Evolutionary conservation across 2,888 invertebrate genomes (phyloP).

Genomic region (Dorcus hopei): DNA sequence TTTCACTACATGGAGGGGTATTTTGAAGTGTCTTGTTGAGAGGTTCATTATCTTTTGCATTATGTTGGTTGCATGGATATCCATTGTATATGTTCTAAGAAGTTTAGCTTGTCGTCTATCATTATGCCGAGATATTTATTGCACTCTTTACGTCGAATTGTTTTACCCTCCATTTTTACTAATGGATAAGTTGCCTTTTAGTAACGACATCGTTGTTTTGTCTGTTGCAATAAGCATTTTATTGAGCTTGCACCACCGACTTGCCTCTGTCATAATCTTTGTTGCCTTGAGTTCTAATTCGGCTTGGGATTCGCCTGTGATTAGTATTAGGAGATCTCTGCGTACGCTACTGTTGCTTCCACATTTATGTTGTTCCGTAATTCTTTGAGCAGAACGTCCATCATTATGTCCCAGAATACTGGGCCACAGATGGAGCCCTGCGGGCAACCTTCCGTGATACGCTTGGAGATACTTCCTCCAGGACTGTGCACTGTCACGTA

Average conservation of each 20-base stretch:
- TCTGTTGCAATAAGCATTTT: neutral
- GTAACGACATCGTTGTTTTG: constrained; percentile 2
- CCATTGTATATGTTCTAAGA: neutral
- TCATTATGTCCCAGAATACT: constrained; percentile 4
- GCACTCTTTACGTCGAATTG: neutral
- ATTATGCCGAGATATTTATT: constrained; percentile 2
- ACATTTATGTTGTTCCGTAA: neutral
- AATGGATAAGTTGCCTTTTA: neutral
- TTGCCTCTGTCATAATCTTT: neutral
- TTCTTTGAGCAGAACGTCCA: neutral
- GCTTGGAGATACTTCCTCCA: neutral
- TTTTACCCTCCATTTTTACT: neutral
- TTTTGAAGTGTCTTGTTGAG: neutral
- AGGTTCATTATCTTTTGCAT: constrained; percentile 1
- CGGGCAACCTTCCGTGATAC: constrained; percentile 7
- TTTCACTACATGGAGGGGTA: neutral
- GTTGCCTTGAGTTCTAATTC: neutral
- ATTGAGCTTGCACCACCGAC: neutral
- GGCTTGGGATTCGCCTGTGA: neutral
- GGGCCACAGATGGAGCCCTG: constrained; percentile 14
- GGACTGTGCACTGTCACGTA: neutral
- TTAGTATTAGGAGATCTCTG: constrained; percentile 7
- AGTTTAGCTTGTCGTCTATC: neutral
- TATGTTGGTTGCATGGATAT: neutral
- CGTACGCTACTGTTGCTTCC: neutral